These are phyloP conservation scores for Conus ventricosus DNA, from an alignment of 1,140 invertebrate species.

Conservation along the genomic window DNA sequence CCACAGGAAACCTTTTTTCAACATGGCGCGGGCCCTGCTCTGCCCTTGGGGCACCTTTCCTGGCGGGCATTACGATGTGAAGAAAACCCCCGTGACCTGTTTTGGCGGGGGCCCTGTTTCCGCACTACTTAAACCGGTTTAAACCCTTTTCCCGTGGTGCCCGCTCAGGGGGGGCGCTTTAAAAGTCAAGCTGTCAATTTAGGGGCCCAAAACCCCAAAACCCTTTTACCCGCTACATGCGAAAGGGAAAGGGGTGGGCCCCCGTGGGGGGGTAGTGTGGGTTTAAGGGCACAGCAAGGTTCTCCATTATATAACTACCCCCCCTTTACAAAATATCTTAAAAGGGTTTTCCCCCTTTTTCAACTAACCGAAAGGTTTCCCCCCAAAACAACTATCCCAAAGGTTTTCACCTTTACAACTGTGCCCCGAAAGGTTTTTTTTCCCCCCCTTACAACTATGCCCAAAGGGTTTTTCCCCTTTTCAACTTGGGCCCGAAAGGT, in stretches of 20 bases:
- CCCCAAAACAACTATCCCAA: no score
- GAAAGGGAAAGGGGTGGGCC: conserved; percentile 70
- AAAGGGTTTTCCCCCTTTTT: no score
- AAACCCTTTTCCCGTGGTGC: conserved; percentile 74
- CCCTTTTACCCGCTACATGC: conserved; percentile 70
- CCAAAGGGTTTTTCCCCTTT: no score
- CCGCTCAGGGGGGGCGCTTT: conserved; percentile 74
- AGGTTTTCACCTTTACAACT: no score
- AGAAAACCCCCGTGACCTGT: conserved; percentile 56
- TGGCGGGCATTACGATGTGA: conserved; percentile 59
- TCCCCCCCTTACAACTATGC: no score
- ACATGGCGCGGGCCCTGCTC: conserved; percentile 60
- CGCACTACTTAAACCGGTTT: conserved; percentile 74
- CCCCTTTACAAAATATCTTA: no score
- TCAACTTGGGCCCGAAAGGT: no score
- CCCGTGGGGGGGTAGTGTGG: conserved; percentile 67
- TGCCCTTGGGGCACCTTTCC: conserved; percentile 59
- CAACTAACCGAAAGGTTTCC: no score
- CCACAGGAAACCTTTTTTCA: conserved; percentile 66
- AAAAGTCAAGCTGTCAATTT: conserved; percentile 75
- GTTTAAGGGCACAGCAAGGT: no score
- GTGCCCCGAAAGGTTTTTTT: no score
- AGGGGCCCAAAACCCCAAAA: conserved; percentile 69
- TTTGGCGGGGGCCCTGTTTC: conserved; percentile 65
- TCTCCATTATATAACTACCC: no score